Evolutionary conservation across 2,797 vertebrate genomes (phyloP).

Genomic region (Spinibarbus caldwelli): DNA sequence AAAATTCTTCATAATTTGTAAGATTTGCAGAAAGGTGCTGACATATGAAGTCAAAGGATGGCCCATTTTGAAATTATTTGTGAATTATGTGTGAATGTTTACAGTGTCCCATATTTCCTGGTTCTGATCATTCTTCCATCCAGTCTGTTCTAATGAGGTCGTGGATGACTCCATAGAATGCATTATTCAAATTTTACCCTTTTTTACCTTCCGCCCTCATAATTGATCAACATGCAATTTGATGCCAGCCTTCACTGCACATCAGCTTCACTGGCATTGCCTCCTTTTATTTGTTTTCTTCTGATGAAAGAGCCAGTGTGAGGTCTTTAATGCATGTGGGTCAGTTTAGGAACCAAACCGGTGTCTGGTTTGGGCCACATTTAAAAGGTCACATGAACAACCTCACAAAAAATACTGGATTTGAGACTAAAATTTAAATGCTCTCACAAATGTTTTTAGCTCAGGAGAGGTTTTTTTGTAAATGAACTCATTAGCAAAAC

Average conservation of each 20-base stretch:
- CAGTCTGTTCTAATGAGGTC: not conserved
- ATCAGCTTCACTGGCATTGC: not conserved
- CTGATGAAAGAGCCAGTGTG: not conserved
- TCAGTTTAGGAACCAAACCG: not conserved
- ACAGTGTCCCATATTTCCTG: not conserved
- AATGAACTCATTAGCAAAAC: conserved; percentile 12
- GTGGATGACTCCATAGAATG: not conserved
- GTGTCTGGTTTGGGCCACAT: not conserved
- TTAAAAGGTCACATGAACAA: not conserved
- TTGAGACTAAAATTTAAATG: not conserved
- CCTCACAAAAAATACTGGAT: not conserved
- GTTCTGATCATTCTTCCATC: not conserved
- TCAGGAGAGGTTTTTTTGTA: not conserved
- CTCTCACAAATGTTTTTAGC: not conserved
- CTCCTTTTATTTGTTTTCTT: conserved; percentile 3
- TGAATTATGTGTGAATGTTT: not conserved
- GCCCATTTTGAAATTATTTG: not conserved
- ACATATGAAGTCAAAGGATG: not conserved
- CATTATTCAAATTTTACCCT: conserved; percentile 17
- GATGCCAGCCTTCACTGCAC: not conserved
- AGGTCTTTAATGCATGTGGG: not conserved
- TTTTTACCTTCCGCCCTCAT: not conserved
- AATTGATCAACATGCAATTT: conserved; percentile 7
- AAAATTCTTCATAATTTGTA: not conserved
- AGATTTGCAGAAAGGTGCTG: not conserved